A percentile compares a stretch with the other conserved stretches of the same genome.
These are phyloP conservation scores for Uropetala carovei DNA, from an alignment of 2,888 invertebrate genomes.

Conservation along the genomic window DNA sequence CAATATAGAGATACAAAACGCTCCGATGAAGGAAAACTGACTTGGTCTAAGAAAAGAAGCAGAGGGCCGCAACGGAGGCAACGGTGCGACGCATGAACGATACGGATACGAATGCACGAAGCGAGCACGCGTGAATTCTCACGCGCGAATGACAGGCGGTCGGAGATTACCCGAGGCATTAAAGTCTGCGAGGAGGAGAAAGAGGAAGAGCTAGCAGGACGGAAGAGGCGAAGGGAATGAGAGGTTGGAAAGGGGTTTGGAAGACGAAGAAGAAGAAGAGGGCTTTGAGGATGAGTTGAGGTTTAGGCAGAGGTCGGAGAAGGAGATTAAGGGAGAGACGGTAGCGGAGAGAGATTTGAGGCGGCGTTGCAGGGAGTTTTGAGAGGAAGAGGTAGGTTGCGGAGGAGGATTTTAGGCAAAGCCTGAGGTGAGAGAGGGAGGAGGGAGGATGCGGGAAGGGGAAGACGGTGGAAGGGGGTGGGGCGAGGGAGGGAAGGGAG, in stretches of 20 bases:
- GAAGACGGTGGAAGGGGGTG: background rate
- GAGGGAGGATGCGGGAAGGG: background rate
- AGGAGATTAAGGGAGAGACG: conserved; percentile 40
- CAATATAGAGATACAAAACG: background rate
- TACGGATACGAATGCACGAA: background rate
- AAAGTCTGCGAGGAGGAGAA: background rate
- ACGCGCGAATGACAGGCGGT: background rate
- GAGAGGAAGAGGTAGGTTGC: background rate
- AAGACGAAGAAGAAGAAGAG: background rate
- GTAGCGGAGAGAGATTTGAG: conserved; percentile 21
- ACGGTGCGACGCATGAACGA: background rate
- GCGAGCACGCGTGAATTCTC: background rate
- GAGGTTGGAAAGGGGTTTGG: background rate
- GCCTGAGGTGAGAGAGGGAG: conserved; percentile 4
- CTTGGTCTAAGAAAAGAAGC: background rate
- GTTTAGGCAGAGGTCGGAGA: conserved; percentile 30
- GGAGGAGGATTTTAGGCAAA: conserved; percentile 1
- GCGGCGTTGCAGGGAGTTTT: background rate
- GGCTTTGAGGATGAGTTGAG: conserved; percentile 43
- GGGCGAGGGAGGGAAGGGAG: background rate
- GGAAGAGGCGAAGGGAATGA: background rate
- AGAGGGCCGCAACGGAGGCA: background rate
- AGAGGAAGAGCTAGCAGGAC: background rate
- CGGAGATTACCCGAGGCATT: background rate
- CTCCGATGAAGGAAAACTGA: background rate